phyloP scores from a whole-genome alignment of 2,797 vertebrate species.

The Aldrovandia affinis region DNA sequence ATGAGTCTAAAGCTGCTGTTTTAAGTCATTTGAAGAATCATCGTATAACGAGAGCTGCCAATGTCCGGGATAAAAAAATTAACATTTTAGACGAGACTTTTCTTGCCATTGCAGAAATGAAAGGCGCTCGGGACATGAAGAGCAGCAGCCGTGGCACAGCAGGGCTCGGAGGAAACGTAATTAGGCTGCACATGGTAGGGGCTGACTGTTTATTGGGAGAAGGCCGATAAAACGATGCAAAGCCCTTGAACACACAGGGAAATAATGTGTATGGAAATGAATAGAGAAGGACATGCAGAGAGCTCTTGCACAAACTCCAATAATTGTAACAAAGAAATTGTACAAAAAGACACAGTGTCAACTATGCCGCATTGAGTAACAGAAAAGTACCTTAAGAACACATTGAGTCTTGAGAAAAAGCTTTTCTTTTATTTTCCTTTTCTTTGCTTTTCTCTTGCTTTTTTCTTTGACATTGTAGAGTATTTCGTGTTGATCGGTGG shows the following conservation, averaged over 20 bases:
- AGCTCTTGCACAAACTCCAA: neutral
- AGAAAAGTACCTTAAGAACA: too few species aligned
- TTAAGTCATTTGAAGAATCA: neutral
- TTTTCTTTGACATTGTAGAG: too few species aligned
- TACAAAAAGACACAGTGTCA: neutral
- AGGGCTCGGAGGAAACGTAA: conserved; percentile 2
- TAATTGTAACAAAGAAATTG: neutral
- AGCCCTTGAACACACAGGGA: conserved; percentile 19
- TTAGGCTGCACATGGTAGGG: neutral
- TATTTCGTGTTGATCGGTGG: too few species aligned
- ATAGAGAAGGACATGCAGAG: neutral
- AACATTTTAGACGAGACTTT: neutral
- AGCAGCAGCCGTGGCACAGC: neutral
- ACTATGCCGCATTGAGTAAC: neutral
- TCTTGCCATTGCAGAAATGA: too few species aligned
- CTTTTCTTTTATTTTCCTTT: too few species aligned
- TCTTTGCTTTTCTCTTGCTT: too few species aligned
- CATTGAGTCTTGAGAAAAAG: too few species aligned
- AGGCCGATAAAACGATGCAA: neutral
- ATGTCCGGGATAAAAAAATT: neutral
- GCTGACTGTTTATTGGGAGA: conserved; percentile 20
- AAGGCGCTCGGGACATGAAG: too few species aligned
- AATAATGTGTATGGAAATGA: neutral
- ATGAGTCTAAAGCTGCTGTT: neutral
- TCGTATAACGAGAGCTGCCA: neutral